Conservation (phyloP, 2,888 invertebrate genomes). For the Meloe dianella region DNA sequence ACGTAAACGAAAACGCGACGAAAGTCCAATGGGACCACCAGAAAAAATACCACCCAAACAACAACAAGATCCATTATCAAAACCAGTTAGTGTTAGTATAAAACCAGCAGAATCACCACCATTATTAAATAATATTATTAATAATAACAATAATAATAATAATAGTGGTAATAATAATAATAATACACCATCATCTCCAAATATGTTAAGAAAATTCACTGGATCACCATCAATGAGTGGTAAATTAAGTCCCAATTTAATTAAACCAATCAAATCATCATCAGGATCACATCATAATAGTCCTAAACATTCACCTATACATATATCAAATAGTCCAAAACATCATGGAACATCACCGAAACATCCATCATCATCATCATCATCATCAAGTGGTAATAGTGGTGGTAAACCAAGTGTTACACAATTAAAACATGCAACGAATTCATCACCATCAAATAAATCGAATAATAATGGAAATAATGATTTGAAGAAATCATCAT, state of each 20-base stretch:
- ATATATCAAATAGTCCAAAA: conserved; percentile 72
- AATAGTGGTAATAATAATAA: conserved; percentile 26
- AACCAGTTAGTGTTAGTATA: conserved; percentile 76
- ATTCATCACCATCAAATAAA: conserved; percentile 70
- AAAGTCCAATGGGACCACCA: conserved; percentile 82
- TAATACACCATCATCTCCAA: conserved; percentile 70
- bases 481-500: conserved; percentile 63
- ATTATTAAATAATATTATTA: conserved; percentile 32
- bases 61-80: conserved; percentile 70
- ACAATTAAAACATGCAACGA: conserved; percentile 79
- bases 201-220: conserved; percentile 72
- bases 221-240: conserved; percentile 74
- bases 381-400: conserved; percentile 45
- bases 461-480: conserved; percentile 54
- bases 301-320: conserved; percentile 79
- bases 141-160: conserved; percentile 35
- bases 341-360: conserved; percentile 80
- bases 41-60: conserved; percentile 71
- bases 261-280: conserved; percentile 61
- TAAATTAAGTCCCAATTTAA: conserved; percentile 64
- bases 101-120: conserved; percentile 71
- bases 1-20: conserved; percentile 76
- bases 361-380: conserved; percentile 71
- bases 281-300: conserved; percentile 66
- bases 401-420: conserved; percentile 88